phyloP scores from a whole-genome alignment of 92 coral and sea anemone species.

The Heteractis magnifica region DNA sequence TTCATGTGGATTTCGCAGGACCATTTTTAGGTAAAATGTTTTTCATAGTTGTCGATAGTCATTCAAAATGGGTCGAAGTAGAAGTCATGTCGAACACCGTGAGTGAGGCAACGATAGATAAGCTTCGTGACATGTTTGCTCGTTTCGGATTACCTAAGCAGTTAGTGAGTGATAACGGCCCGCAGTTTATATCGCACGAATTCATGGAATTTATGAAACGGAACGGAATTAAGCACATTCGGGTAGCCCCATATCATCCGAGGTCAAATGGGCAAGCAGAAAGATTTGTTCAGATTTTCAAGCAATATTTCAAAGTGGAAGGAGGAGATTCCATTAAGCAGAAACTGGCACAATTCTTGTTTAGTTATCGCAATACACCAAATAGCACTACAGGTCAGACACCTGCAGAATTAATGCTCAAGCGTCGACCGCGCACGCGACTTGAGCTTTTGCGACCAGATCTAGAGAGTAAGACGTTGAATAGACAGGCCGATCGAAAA shows the following conservation, averaged over 20 bases:
- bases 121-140: background rate
- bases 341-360: background rate
- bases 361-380: background rate
- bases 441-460: background rate
- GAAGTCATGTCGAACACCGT: background rate
- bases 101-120: background rate
- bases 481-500: background rate
- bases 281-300: background rate
- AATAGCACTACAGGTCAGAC: background rate
- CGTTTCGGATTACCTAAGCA: background rate
- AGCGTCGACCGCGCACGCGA: background rate
- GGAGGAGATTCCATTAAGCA: background rate
- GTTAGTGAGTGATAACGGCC: background rate
- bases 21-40: background rate
- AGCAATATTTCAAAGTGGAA: background rate
- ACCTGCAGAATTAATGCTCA: background rate
- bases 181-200: background rate
- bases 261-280: background rate
- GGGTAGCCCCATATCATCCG: background rate
- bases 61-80: background rate
- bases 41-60: background rate
- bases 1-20: background rate
- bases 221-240: background rate
- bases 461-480: background rate
- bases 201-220: background rate